Base-by-base conservation (phyloP, 2,113 vertebrate genomes). In the Prionailurus viverrinus region DNA sequence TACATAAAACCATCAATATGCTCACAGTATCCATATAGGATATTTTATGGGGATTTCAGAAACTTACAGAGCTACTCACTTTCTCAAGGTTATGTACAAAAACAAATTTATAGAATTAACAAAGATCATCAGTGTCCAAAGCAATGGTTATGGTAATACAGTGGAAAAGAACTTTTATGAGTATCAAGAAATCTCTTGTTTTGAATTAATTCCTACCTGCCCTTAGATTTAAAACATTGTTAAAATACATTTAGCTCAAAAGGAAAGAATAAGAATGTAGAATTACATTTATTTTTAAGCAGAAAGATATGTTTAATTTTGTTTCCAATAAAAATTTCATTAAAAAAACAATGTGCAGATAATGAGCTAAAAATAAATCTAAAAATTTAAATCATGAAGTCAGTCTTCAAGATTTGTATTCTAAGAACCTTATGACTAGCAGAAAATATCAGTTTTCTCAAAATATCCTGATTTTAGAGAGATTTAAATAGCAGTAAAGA, bases 391-490 rank as follows among this genome's bases (percentile, higher is more conserved):
- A 63, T 25, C n/a, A 7, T 90, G 81, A 41, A 89, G 63, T 25
- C n/a, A 7, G 23, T 33, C 5, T 92, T 90, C 33, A 94, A 79
- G 86, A 92, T 97, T 91, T 98, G 36, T 97, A 68, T 84, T 93
- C 36, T 79, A 87, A 95, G 68, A 74, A 86, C 21, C 61, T 71
- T 89, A 36, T 25, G 36, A 92, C 53, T 94, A 41, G 88, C 97
- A 95, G 5, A 95, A 96, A 91, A 58, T 78, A 93, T 27, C 39
- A 97, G 80, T 98, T 97, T 98, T 93, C 63, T 96, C 51, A 97
- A 98, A 98, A 95, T 97, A 98, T 95, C 97, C 80, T 86, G 36
- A 83, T 69, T 95, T 97, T 94, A 91, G 92, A 94, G 80, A 61
- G 16, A 39, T 83, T 97, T 96, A 96, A 97, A 95, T 19, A 92